These are phyloP conservation scores for Bombylius discolor DNA, from an alignment of 2,888 invertebrate genomes.

Conservation along the genomic window DNA sequence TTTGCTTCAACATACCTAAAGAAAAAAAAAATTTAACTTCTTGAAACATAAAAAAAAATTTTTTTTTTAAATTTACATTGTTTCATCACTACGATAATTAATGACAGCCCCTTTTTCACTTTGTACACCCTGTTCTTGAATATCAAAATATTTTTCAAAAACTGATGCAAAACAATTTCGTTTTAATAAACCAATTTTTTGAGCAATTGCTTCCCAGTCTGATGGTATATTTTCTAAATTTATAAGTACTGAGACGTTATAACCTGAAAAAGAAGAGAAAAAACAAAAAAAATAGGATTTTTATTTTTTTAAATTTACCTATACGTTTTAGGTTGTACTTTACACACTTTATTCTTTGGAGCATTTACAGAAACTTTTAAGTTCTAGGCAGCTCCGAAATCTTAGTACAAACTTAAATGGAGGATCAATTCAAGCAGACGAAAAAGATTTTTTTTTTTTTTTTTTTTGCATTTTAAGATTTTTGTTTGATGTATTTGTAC, in stretches of 20 bases:
- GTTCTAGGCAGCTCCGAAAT: too few relatives aligned
- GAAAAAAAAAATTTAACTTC: conserved; percentile 5
- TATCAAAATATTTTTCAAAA: conserved; percentile 98
- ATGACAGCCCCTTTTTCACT: conserved; percentile 92
- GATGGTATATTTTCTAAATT: conserved; percentile 86
- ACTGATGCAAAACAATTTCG: conserved; percentile 98
- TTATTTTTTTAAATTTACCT: too few relatives aligned
- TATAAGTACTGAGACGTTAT: conserved; percentile 85
- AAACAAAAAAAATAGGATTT: too few relatives aligned
- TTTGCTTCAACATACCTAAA: conserved; percentile 94
- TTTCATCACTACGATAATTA: conserved; percentile 97
- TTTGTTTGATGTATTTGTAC: too few relatives aligned
- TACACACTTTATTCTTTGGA: too few relatives aligned
- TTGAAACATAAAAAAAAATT: not conserved
- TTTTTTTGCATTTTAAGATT: too few relatives aligned
- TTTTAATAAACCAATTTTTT: conserved; percentile 87
- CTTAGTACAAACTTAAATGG: too few relatives aligned
- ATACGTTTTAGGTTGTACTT: too few relatives aligned
- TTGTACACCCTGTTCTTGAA: conserved; percentile 84
- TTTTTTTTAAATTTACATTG: conserved; percentile 56
- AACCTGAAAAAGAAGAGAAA: conserved; percentile 47
- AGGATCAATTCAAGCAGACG: too few relatives aligned
- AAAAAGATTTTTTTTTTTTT: too few relatives aligned
- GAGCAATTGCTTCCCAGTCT: conserved; percentile 79
- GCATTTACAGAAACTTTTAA: too few relatives aligned